Percentiles rank a stretch among this genome's conserved stretches.
These are phyloP conservation scores for Drosophila helvetica DNA, from an alignment of 2,888 invertebrate species.

Conservation along the genomic window DNA sequence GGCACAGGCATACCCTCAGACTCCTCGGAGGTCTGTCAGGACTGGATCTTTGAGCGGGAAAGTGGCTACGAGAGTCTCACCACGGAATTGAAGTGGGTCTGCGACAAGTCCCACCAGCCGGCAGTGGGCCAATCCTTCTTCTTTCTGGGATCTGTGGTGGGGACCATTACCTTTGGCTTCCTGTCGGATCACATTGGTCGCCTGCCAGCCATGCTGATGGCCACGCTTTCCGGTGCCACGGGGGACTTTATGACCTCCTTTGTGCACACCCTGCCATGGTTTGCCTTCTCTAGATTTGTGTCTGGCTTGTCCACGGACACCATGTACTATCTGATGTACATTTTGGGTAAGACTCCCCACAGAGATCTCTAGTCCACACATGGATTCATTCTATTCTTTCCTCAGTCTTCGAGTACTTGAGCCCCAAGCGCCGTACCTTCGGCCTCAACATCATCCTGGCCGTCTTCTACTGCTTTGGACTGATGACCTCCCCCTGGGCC, in stretches of 20 bases:
- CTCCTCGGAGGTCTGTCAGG: slow-evolving; percentile 78
- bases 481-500: slow-evolving; percentile 85
- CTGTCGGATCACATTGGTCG: slow-evolving; percentile 86
- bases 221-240: slow-evolving; percentile 85
- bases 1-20: slow-evolving; percentile 51
- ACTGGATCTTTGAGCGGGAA: slow-evolving; percentile 86
- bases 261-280: slow-evolving; percentile 83
- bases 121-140: slow-evolving; percentile 86
- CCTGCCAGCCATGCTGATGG: slow-evolving; percentile 85
- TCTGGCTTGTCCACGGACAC: slow-evolving; percentile 87
- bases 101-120: slow-evolving; percentile 85
- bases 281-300: slow-evolving; percentile 85
- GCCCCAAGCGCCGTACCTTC: slow-evolving; percentile 85
- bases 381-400: background rate
- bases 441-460: slow-evolving; percentile 86
- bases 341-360: slow-evolving; percentile 84
- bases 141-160: slow-evolving; percentile 86
- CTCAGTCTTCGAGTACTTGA: slow-evolving; percentile 86
- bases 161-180: slow-evolving; percentile 85
- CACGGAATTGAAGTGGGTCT: slow-evolving; percentile 87
- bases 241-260: slow-evolving; percentile 85
- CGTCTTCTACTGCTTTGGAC: slow-evolving; percentile 85
- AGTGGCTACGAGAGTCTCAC: slow-evolving; percentile 86
- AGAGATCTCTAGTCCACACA: background rate
- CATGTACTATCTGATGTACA: slow-evolving; percentile 87